Percentiles rank a stretch among this genome's conserved stretches.
Evolutionary conservation across 2,113 vertebrate species (phyloP).

Genomic region (Cyprinodon brontotheroides): DNA sequence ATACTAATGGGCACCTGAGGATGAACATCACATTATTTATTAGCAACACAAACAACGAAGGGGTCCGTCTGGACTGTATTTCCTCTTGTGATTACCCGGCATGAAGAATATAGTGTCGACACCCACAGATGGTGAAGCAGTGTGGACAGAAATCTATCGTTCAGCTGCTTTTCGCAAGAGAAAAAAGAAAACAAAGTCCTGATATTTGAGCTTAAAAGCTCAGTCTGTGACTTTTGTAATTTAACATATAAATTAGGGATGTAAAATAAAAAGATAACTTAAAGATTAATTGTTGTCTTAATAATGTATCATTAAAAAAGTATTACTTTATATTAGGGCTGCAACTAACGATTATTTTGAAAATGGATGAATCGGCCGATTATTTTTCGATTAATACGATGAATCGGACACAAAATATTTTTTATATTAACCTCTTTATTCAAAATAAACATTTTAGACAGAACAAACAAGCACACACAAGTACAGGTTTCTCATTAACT

Average conservation of each 20-base stretch:
- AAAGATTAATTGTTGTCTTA: too few species aligned
- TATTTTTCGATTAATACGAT: too few species aligned
- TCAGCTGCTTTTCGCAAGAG: not conserved
- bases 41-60: conserved; percentile 7
- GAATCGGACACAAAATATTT: too few species aligned
- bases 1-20: conserved; percentile 28
- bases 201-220: not conserved
- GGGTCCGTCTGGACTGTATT: conserved; percentile 2
- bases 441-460: too few species aligned
- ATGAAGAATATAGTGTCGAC: not conserved
- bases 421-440: too few species aligned
- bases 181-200: not conserved
- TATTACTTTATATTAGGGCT: too few species aligned
- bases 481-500: too few species aligned
- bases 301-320: too few species aligned
- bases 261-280: not conserved
- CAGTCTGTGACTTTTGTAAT: not conserved
- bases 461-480: too few species aligned
- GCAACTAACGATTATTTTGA: too few species aligned
- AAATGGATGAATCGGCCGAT: too few species aligned
- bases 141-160: not conserved
- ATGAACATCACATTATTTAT: conserved; percentile 17
- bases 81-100: not conserved
- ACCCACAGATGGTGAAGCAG: not conserved
- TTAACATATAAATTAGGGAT: not conserved